Base-by-base conservation (phyloP, 2,113 vertebrate genomes). In the Beaufortia kweichowensis region DNA sequence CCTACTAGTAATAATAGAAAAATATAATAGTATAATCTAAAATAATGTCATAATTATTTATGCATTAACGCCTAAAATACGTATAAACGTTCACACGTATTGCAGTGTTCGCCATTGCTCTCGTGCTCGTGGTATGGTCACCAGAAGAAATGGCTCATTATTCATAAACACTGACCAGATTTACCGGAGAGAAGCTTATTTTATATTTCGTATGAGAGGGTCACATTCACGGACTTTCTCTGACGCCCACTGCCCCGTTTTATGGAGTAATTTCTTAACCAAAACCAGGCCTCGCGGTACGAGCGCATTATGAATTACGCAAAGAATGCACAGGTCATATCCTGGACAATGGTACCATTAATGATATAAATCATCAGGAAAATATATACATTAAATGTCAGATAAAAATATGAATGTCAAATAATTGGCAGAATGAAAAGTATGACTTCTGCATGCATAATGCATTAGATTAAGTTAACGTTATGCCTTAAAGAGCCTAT, bases 191-290 rank as follows among this genome's bases (percentile, higher is more conserved):
- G 31, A 59, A 43, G 15, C 23, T 59, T 11, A 17, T n/a, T 11
- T 12, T 41, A 70, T 56, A 72, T 72, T 59, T 15, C 41, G 31
- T 41, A 59, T 41, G 35, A 35, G n/a, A 15, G n/a, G 33, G 19
- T 73, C 39, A 46, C 35, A 46, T 77, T 70, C 69, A 69, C 77
- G 79, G 68, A 65, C 75, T 74, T 74, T 82, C 86, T 77, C 80
- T 61, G 48, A 69, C 65, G 50, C 48, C 50, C 48, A 66, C 73
- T 57, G 77, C 81, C 84, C 43, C 66, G 64, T 85, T 89, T 89
- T 88, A 89, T 88, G 78, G 81, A 82, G 84, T 87, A 91, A 90
- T 90, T 87, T 90, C 85, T 80, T 91, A 91, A 91, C 86, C 82
- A 74, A 90, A 91, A 90, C 84, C 90, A 91, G 89, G 89, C 77